Conservation (phyloP, 1,140 invertebrate species). For the Colletes latitarsis region DNA sequence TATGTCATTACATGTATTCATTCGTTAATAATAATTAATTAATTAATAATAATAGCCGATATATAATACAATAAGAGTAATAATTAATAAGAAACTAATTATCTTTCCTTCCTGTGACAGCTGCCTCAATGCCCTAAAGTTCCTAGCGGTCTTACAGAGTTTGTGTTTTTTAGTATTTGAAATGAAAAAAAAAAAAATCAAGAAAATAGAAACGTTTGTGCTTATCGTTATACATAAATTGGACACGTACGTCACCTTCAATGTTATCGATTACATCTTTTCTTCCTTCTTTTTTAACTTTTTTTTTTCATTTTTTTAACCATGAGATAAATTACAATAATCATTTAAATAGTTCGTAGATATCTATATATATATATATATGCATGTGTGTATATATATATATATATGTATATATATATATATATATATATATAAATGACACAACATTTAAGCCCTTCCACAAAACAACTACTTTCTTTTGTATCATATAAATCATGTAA, state of each 20-base stretch:
- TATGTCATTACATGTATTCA: conserved; percentile 75
- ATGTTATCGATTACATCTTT: conserved; percentile 32
- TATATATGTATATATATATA: not conserved
- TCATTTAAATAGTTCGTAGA: conserved; percentile 15
- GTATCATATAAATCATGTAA: conserved; percentile 30
- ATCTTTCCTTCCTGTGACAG: conserved; percentile 78
- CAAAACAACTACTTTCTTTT: conserved; percentile 13
- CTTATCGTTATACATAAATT: conserved; percentile 21
- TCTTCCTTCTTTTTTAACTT: conserved; percentile 8
- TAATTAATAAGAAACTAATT: conserved; percentile 77
- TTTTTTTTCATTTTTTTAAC: conserved; percentile 36
- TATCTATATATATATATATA: not conserved
- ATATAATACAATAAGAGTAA: conserved; percentile 75
- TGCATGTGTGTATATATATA: not conserved
- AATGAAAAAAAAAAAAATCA: conserved; percentile 30
- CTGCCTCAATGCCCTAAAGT: conserved; percentile 80
- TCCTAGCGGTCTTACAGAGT: conserved; percentile 80
- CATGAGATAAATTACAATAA: conserved; percentile 27
- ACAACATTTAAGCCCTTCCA: conserved; percentile 24
- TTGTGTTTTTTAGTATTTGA: conserved; percentile 58
- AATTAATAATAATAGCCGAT: conserved; percentile 74
- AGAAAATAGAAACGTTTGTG: conserved; percentile 23
- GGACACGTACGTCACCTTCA: conserved; percentile 41
- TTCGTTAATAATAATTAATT: conserved; percentile 68
- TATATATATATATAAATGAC: conserved; percentile 15